Percentiles rank a stretch among this genome's conserved stretches.
phyloP scores from a whole-genome alignment of 30 jellyfish, hydroid and myxozoan species.

The Catostylus mosaicus region DNA sequence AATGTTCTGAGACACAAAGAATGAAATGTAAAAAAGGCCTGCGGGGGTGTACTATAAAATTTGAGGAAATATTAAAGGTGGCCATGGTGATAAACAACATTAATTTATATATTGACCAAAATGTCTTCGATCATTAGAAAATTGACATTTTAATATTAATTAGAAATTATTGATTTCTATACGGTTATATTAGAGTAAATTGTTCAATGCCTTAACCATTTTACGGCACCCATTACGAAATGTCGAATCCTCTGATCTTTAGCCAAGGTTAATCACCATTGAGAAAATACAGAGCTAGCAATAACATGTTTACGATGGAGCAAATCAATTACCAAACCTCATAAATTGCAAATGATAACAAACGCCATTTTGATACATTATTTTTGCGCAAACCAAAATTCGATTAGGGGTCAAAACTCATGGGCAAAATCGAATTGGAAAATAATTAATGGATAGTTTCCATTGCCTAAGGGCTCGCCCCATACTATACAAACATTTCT shows the following conservation, averaged over 20 bases:
- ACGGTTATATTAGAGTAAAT: not conserved
- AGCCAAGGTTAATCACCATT: not conserved
- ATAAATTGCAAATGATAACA: not conserved
- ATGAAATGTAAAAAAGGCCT: no score
- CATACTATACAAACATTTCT: not conserved
- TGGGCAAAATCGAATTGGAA: conserved; percentile 1
- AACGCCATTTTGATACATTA: not conserved
- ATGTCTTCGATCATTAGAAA: not conserved
- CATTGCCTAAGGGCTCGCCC: conserved; percentile 1
- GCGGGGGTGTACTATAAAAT: no score
- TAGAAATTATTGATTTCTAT: not conserved
- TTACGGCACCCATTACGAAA: not conserved
- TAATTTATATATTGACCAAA: no score
- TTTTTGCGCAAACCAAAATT: conserved; percentile 13
- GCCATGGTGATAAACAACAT: no score
- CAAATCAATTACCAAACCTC: not conserved
- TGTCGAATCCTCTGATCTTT: not conserved
- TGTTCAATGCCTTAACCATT: not conserved
- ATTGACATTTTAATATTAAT: not conserved
- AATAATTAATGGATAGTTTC: not conserved
- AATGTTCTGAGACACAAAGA: no score
- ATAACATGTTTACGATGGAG: conserved; percentile 4
- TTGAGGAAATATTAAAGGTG: no score
- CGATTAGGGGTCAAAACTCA: conserved; percentile 8
- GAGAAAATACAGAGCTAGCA: not conserved